Evolutionary conservation across 2,113 vertebrate species (phyloP).

Genomic region (Acrocephalus arundinaceus): DNA sequence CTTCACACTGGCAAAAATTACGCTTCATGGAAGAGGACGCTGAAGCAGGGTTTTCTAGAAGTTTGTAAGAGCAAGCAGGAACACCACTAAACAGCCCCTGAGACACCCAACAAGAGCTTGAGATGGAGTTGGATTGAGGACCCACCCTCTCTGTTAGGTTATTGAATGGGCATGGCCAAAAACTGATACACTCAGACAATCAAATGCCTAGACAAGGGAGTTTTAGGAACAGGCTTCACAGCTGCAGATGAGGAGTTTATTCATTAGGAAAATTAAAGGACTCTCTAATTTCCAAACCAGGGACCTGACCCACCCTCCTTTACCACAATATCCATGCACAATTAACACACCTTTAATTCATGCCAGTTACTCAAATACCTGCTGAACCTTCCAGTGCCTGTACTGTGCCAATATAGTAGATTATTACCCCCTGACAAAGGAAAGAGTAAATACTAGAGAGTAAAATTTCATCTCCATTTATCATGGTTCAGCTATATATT

Average conservation of each 20-base stretch:
- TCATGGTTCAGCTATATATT: not conserved
- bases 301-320: not conserved
- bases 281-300: not conserved
- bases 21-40: not conserved
- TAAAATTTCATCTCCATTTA: not conserved
- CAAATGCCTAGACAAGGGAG: not conserved
- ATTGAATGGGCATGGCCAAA: fast-evolving
- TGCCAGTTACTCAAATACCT: not conserved
- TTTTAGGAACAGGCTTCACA: not conserved
- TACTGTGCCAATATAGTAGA: not conserved
- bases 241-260: not conserved
- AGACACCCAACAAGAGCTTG: not conserved
- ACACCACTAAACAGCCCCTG: not conserved
- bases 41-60: not conserved
- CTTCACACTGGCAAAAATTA: not conserved
- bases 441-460: not conserved
- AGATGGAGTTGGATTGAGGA: fast-evolving
- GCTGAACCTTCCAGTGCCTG: not conserved
- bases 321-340: not conserved
- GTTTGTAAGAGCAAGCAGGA: not conserved
- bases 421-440: not conserved
- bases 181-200: not conserved
- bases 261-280: not conserved
- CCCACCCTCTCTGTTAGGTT: not conserved
- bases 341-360: not conserved